Evolutionary conservation across 2,113 vertebrate species (phyloP), one percentile per base, ranked within the genome.

Genomic region (Cyanocitta stelleri): DNA sequence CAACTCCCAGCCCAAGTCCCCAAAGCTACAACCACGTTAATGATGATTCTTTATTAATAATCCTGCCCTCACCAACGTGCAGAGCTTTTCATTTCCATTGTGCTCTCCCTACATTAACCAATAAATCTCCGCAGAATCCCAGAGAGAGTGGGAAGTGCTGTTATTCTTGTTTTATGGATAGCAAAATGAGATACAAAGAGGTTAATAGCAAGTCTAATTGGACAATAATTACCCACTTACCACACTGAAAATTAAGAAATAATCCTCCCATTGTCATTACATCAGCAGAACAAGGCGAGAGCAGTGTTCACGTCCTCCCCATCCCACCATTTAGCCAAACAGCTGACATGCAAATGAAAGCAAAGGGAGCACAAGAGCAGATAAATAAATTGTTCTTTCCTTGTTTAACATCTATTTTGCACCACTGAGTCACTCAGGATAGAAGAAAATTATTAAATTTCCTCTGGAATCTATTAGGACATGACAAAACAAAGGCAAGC

Each of bases 181-280:
- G 87, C 90, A 93, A 84, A 93, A 93, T 92, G 94, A 96, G 93
- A 90, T 83, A 93, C 85, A 88, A 90, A 63, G 94, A 97, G 95
- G 95, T 96, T 97, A 96, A 96, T 63, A 96, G 95, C 90, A 75
- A 96, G 91, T 63, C 91, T 96, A 96, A 97, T 96, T 96, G 91
- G 94, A 93, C 94, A 95, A 85, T 95, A 96, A 96, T 96, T 95
- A 93, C 75, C 87, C 91, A 95, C 95, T 96, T 97, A 96, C 89
- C 77, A 91, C 59, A 27, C 67, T 84, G 95, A 49, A 95, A 96
- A 96, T 96, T 93, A 97, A 96, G 96, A 95, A 97, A 93, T 94
- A 96, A 95, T 95, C 95, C 93, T 93, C 85, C 90, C 78, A 71
- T 94, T 96, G 94, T 96, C 96, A 64, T 93, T 89, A 83, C 87